phyloP scores from a whole-genome alignment of 2,888 invertebrate species.

The Lamellibrachia satsuma region DNA sequence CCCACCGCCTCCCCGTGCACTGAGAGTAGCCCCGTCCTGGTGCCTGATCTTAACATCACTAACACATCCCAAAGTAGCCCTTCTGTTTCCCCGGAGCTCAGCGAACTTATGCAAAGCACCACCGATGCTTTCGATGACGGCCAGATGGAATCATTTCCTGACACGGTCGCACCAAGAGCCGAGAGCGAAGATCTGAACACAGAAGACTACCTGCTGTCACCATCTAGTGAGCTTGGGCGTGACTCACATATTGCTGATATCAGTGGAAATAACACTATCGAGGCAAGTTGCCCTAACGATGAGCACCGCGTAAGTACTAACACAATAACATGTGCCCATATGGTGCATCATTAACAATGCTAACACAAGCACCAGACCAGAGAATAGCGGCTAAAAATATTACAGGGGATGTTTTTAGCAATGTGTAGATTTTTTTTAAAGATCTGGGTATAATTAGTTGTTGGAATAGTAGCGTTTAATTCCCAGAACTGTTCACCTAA shows the following conservation, averaged over 20 bases:
- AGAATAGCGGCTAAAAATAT: background rate
- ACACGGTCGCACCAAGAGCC: background rate
- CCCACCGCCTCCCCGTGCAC: background rate
- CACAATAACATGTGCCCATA: background rate
- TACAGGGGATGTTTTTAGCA: background rate
- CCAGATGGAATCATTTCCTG: background rate
- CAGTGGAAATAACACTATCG: background rate
- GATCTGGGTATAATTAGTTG: background rate
- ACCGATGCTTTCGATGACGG: background rate
- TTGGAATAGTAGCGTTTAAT: background rate
- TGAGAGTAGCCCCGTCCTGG: background rate
- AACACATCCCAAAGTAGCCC: background rate
- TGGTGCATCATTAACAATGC: background rate
- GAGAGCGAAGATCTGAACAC: background rate
- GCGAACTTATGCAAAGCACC: constrained; percentile 12
- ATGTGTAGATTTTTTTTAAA: background rate
- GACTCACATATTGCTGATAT: background rate
- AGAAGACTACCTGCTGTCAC: background rate
- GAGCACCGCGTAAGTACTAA: background rate
- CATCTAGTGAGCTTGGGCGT: background rate
- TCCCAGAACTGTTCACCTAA: background rate
- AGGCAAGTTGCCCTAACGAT: background rate
- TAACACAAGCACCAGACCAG: no score
- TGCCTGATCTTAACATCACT: constrained; percentile 8
- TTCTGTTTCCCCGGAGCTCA: background rate